Conservation (phyloP, 2,797 vertebrate species). For the Poeciliopsis infans region DNA sequence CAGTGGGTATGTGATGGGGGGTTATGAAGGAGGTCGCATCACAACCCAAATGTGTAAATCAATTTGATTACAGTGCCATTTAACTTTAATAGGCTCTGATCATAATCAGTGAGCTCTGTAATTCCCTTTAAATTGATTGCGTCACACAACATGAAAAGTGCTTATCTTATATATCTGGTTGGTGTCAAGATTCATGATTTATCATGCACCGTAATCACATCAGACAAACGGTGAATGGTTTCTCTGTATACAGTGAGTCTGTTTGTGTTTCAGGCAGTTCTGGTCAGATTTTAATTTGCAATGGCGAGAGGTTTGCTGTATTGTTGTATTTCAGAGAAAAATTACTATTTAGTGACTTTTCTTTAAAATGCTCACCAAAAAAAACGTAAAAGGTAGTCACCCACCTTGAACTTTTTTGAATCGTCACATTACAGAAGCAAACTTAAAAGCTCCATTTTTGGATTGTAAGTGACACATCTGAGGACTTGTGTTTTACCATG, state of each 20-base stretch:
- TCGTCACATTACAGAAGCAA: not conserved
- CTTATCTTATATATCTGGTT: slow-evolving; percentile 64
- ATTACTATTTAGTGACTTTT: slow-evolving; percentile 5
- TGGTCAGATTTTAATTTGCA: slow-evolving; percentile 26
- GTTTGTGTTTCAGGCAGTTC: slow-evolving; percentile 20
- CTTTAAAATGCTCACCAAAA: not conserved
- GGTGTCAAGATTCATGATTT: slow-evolving; percentile 62
- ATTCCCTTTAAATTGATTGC: slow-evolving; percentile 71
- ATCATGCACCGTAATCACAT: slow-evolving; percentile 55
- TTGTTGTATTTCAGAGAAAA: slow-evolving; percentile 10
- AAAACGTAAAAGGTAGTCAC: no score
- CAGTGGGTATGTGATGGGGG: not conserved
- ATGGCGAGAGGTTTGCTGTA: slow-evolving; percentile 21
- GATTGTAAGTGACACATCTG: not conserved
- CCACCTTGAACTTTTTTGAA: not conserved
- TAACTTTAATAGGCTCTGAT: slow-evolving; percentile 74
- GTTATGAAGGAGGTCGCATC: slow-evolving; percentile 32
- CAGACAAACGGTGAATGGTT: slow-evolving; percentile 25
- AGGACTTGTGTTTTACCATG: not conserved
- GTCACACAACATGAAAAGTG: slow-evolving; percentile 64
- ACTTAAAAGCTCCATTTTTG: not conserved
- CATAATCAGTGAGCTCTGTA: slow-evolving; percentile 72
- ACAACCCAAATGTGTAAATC: slow-evolving; percentile 57
- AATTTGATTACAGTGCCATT: slow-evolving; percentile 70
- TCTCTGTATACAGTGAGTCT: slow-evolving; percentile 34